Base-by-base conservation (phyloP, 2,797 vertebrate species). In the Darevskia mixta region DNA sequence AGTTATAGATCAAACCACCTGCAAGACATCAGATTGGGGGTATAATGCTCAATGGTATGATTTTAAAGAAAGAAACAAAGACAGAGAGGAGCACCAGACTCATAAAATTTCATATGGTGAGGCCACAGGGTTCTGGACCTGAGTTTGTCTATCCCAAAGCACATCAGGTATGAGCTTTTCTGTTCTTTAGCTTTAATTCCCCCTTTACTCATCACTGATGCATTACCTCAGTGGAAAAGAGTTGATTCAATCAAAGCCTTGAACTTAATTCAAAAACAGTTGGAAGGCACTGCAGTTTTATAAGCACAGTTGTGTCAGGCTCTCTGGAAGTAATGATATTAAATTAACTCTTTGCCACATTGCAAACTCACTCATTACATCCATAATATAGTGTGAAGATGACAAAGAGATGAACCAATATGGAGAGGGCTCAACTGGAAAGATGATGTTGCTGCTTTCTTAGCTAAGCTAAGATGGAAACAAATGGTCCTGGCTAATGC, bases 351-450 rank as follows among this genome's bases (percentile, higher is more conserved):
- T 67, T 84, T 76, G 2, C 82, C 86, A 66, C 67, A 58, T 87
- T 83, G 27, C 41, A 8, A 27, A 3, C 7, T 75, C 0, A 4
- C 32, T 29, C n/a, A 25, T 75, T 90, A 35, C 6, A 83, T 76
- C 89, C 86, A 29, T n/a, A 90, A 43, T 3, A 1, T n/a, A 58
- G 1, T 49, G 38, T 15, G 38, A 69, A n/a, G 72, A 1, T 91
- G 78, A 79, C 17, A 88, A 91, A 85, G 29, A 9, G 20, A 38
- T n/a, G 78, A 13, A 61, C 64, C 66, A 71, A 17, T 2, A 83
- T 0, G 0, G 27, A 2, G 81, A 86, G 7, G 64, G 86, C 27
- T 85, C 20, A 1, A 11, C 13, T 1, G 32, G 73, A 86, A 82
- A 58, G 55, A 64, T 79, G 83, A 8, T 25, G 38, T 80, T 55